Evolutionary conservation across 2,113 vertebrate species (phyloP), one percentile per base, ranked within the genome.

Genomic region (Myxocyprinus asiaticus): DNA sequence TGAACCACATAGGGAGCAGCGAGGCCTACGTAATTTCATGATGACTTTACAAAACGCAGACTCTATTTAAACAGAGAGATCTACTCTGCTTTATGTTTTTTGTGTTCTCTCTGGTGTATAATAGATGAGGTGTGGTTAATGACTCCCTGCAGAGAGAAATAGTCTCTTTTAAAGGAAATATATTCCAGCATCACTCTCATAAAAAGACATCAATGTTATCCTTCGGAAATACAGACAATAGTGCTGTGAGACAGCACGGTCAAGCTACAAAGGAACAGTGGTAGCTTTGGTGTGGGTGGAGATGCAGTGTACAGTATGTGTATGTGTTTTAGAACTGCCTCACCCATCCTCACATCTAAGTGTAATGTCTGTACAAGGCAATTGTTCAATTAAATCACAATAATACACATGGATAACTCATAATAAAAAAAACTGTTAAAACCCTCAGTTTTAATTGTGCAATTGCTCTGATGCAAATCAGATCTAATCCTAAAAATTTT

Each of bases 141-240:
- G 10, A 65, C 76, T 73, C 50, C 67, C 61, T 47, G 17, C 6
- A 69, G 43, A 72, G 67, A 64, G 78, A 15, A 71, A 11, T 8
- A 9, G 17, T 45, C 47, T 53, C 76, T 51, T 50, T n/a, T 1
- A 59, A 79, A 83, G 82, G 66, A 85, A 85, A 72, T 61, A 56
- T 85, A 80, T 79, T 86, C 76, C 73, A 65, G 55, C 33, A 76
- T 68, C 48, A 14, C 76, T 65, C 72, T 87, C 64, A 85, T 82
- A 82, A 81, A 84, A 77, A 43, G 66, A 68, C 44, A 62, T 76
- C 70, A 74, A 45, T 84, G 77, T 88, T 87, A 80, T 90, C 73
- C 81, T 86, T 83, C 67, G 86, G 88, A 89, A 89, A 81, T 55
- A 47, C 69, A 22, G 65, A 88, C 87, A 89, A 88, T 83, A 66